phyloP scores from a whole-genome alignment of 2,888 invertebrate species.

The Acrobasis repandana region DNA sequence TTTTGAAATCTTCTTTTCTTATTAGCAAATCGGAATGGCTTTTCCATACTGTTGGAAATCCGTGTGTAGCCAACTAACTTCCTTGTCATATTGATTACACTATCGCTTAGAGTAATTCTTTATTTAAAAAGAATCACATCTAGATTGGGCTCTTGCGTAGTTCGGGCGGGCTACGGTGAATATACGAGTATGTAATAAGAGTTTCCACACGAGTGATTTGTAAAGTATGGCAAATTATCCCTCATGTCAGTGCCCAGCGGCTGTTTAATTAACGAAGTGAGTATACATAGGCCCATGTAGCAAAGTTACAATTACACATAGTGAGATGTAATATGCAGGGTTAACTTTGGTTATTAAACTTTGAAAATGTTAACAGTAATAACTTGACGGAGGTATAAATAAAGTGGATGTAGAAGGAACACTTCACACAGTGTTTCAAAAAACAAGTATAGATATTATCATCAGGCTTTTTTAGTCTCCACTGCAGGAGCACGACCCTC shows the following conservation, averaged over 20 bases:
- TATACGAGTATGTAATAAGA: not conserved
- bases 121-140: no score
- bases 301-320: not conserved
- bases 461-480: no score
- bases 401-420: not conserved
- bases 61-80: no score
- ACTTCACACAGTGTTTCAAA: not conserved
- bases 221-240: not conserved
- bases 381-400: not conserved
- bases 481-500: no score
- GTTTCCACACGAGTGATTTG: not conserved
- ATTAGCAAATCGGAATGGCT: no score
- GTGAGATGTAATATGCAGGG: not conserved
- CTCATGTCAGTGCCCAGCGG: not conserved
- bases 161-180: no score
- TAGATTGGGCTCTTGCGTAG: no score
- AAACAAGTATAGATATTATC: no score
- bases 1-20: no score
- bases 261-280: not conserved
- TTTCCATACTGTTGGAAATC: no score
- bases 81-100: no score
- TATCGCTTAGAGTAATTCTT: no score
- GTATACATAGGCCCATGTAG: not conserved
- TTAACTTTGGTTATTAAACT: constrained; percentile 2
- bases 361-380: not conserved